phyloP scores from a whole-genome alignment of 1,140 invertebrate species.

The Scaptodrosophila lebanonensis region DNA sequence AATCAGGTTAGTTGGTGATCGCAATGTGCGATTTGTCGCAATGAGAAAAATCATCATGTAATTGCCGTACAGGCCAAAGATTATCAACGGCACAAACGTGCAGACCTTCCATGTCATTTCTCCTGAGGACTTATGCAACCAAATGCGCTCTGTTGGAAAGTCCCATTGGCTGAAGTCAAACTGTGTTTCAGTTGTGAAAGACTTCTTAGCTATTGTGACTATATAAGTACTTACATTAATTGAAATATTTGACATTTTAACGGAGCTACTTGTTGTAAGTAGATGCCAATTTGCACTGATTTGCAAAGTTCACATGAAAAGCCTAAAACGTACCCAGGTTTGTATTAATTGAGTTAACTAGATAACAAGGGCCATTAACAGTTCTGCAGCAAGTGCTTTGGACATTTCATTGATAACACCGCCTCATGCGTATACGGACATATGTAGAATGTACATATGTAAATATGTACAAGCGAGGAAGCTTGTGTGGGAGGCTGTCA shows the following conservation, averaged over 20 bases:
- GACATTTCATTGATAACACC: not conserved
- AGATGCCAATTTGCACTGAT: not conserved
- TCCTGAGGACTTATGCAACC: constrained; percentile 79
- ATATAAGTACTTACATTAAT: not conserved
- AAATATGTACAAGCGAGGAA: too few species aligned
- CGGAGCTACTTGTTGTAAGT: not conserved
- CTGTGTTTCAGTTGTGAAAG: constrained; percentile 17
- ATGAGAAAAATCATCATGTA: constrained; percentile 84
- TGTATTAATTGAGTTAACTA: constrained; percentile 55
- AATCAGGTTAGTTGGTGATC: constrained; percentile 87
- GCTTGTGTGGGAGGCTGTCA: too few species aligned
- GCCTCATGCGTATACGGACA: too few species aligned
- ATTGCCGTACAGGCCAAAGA: constrained; percentile 86
- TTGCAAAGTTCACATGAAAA: not conserved
- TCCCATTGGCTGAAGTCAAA: constrained; percentile 67
- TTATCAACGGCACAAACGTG: constrained; percentile 81
- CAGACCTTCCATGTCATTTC: constrained; percentile 82
- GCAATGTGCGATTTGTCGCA: constrained; percentile 82
- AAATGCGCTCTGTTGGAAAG: constrained; percentile 78
- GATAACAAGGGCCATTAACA: constrained; percentile 63
- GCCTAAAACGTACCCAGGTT: not conserved
- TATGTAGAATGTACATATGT: too few species aligned
- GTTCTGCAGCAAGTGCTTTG: constrained; percentile 28
- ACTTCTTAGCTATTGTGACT: not conserved
- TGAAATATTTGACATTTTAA: not conserved